Evolutionary conservation across 92 coral and sea anemone genomes (phyloP).

Genomic region (Palythoa heliodiscus): DNA sequence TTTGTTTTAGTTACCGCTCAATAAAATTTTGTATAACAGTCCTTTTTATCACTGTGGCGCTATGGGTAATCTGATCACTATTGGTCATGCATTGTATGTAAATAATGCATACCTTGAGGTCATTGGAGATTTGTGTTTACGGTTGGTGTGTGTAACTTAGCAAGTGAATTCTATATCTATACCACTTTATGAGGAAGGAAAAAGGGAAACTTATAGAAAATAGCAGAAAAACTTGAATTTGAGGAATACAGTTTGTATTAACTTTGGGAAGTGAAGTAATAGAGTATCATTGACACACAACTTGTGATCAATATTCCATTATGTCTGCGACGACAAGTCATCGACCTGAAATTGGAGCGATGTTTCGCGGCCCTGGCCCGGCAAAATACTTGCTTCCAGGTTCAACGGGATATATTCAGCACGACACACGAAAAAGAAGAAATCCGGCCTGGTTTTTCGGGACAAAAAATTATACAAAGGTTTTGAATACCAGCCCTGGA

Average conservation of each 20-base stretch:
- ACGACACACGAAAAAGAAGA: conserved; percentile 73
- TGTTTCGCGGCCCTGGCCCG: conserved; percentile 99
- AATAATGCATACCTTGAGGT: conserved; percentile 28
- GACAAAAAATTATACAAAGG: conserved; percentile 44
- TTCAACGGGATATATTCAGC: conserved; percentile 67
- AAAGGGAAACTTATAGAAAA: not conserved
- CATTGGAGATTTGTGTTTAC: conserved; percentile 45
- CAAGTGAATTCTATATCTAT: not conserved
- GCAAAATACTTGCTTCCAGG: conserved; percentile 89
- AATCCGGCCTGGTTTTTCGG: conserved; percentile 92
- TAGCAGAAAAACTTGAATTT: not conserved
- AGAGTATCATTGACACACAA: not conserved
- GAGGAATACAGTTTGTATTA: not conserved
- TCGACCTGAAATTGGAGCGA: conserved; percentile 89
- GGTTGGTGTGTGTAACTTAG: conserved; percentile 22
- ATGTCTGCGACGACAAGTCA: conserved; percentile 39
- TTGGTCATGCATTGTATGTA: conserved; percentile 12
- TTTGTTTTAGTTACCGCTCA: conserved; percentile 12
- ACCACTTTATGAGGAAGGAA: not conserved
- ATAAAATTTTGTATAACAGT: not conserved
- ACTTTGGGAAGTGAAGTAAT: not conserved
- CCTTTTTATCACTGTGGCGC: too few species aligned
- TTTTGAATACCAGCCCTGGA: conserved; percentile 66
- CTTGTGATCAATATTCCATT: conserved; percentile 3
- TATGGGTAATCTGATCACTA: not conserved